phyloP scores from a whole-genome alignment of 2,797 vertebrate genomes.

The Rallus crepitans region DNA sequence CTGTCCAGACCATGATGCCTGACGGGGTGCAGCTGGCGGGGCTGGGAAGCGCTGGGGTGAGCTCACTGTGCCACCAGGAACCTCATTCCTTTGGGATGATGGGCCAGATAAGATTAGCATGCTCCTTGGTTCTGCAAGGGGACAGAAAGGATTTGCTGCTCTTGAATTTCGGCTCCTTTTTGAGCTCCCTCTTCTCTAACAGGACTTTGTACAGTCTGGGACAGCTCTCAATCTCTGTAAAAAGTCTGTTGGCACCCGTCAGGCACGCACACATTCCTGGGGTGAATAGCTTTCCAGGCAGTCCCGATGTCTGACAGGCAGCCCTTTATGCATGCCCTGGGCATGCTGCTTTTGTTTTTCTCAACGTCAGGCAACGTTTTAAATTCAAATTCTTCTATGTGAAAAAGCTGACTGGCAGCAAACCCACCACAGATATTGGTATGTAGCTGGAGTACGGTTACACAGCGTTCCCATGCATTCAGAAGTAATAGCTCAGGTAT shows the following conservation, averaged over 20 bases:
- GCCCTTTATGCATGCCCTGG: neutral
- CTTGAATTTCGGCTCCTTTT: conserved; percentile 26
- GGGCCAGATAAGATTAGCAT: neutral
- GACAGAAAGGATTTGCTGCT: neutral
- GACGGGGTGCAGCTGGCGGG: neutral
- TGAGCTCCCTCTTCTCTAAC: neutral
- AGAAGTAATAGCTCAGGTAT: neutral
- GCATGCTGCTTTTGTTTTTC: neutral
- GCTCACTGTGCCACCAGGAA: neutral
- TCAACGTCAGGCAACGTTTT: neutral
- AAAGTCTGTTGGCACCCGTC: neutral
- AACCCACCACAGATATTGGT: neutral
- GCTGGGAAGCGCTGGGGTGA: neutral
- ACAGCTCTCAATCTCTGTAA: neutral
- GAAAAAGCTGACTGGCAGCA: neutral
- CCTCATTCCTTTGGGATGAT: conserved; percentile 48
- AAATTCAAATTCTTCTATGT: neutral
- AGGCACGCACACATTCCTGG: neutral
- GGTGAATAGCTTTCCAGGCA: neutral
- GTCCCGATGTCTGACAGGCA: neutral
- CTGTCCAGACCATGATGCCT: neutral
- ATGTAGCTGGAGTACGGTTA: neutral
- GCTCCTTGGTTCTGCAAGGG: neutral
- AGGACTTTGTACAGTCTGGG: neutral
- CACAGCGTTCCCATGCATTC: neutral